Conservation (phyloP, 2,113 vertebrate species). For the Melanocharis versteri region DNA sequence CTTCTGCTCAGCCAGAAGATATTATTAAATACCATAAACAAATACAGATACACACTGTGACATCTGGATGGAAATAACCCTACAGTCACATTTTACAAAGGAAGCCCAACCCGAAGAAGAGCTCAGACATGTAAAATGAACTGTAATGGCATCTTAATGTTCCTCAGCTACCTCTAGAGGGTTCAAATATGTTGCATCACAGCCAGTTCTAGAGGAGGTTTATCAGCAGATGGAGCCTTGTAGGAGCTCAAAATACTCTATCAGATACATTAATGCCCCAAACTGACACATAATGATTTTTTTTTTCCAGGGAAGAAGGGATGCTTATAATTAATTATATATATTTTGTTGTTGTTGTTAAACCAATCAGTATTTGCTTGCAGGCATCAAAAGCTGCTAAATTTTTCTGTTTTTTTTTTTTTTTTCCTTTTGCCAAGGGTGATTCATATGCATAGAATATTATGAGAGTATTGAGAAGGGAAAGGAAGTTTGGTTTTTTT, state of each 20-base stretch:
- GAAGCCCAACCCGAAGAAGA: background rate
- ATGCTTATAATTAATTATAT: conserved; percentile 1
- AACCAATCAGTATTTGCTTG: background rate
- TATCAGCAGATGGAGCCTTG: conserved; percentile 33
- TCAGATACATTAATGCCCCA: background rate
- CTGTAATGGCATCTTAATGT: conserved; percentile 39
- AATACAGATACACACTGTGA: conserved; percentile 1
- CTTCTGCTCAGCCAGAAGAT: background rate
- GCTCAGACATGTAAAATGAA: background rate
- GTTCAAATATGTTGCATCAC: background rate
- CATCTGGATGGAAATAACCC: conserved; percentile 50
- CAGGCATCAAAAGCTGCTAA: background rate
- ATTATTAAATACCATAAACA: conserved; percentile 50
- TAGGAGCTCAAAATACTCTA: background rate
- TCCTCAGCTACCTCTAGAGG: background rate
- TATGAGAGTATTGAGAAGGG: background rate
- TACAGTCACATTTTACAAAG: background rate
- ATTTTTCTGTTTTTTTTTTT: background rate
- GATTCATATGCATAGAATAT: background rate
- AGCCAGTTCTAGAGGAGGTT: background rate
- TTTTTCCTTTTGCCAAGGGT: background rate
- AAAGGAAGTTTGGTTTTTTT: background rate
- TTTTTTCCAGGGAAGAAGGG: background rate
- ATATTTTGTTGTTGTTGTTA: background rate
- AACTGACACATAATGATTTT: background rate